Percentiles rank a stretch among this genome's conserved stretches.
Conservation (phyloP, 2,797 vertebrate species). For the Sphaeramia orbicularis region DNA sequence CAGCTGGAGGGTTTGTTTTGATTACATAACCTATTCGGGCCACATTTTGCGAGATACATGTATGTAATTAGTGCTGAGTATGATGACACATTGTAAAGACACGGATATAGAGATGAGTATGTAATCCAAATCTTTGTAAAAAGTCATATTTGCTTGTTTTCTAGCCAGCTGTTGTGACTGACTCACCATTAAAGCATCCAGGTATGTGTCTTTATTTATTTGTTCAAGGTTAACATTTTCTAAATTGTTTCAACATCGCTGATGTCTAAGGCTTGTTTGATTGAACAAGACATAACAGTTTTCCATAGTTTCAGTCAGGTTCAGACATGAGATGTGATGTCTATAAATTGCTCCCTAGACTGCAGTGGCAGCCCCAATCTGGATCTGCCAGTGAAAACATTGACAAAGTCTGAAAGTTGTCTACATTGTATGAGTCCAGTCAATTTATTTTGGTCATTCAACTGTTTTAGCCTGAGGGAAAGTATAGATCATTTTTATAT, state of each 20-base stretch:
- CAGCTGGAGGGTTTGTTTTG: conserved; percentile 65
- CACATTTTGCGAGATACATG: conserved; percentile 58
- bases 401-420: conserved; percentile 58
- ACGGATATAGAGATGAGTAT: conserved; percentile 32
- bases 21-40: conserved; percentile 65
- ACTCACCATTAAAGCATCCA: conserved; percentile 75
- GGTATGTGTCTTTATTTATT: conserved; percentile 72
- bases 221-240: conserved; percentile 21
- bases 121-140: conserved; percentile 21
- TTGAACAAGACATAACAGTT: conserved; percentile 42
- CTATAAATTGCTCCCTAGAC: conserved; percentile 57
- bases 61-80: conserved; percentile 49
- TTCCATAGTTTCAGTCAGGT: conserved; percentile 44
- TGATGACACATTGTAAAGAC: conserved; percentile 17
- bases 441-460: conserved; percentile 68
- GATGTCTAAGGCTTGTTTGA: conserved; percentile 39
- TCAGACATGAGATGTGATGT: conserved; percentile 43
- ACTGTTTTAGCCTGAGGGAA: conserved; percentile 58
- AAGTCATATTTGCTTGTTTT: conserved; percentile 65
- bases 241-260: not conserved
- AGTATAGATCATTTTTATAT: conserved; percentile 51
- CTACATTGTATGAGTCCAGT: conserved; percentile 38
- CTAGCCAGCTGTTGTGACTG: conserved; percentile 80
- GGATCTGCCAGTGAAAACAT: conserved; percentile 72
- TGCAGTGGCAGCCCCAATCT: conserved; percentile 37